Evolutionary conservation across 2,797 vertebrate genomes (phyloP).

Genomic region (Tapera naevia): DNA sequence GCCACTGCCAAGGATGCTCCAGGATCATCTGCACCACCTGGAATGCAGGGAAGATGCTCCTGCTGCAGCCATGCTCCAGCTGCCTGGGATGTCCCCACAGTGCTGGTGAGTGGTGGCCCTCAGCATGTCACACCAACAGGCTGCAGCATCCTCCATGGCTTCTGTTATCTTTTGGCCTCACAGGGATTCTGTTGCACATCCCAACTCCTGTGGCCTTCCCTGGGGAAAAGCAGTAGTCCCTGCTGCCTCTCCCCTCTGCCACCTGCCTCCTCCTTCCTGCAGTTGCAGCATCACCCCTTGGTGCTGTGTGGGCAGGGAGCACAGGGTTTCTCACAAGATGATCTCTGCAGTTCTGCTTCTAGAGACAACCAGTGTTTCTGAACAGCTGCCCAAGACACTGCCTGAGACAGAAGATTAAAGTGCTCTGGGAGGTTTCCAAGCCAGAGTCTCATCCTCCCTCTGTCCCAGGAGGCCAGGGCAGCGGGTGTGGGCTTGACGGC

Average conservation of each 20-base stretch:
- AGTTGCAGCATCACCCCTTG: rapidly evolving
- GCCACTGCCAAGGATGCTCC: neutral
- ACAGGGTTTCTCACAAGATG: rapidly evolving
- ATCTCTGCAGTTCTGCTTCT: neutral
- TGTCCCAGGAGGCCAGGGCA: neutral
- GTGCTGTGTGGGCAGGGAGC: neutral
- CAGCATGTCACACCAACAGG: neutral
- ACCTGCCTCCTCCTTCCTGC: neutral
- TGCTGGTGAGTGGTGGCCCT: neutral
- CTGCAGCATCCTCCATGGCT: neutral
- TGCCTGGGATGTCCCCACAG: neutral
- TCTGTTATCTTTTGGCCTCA: rapidly evolving
- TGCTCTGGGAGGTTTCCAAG: constrained; percentile 18
- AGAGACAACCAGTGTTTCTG: neutral
- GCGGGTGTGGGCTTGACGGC: neutral
- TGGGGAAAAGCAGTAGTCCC: neutral
- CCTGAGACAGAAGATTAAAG: neutral
- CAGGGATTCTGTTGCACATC: neutral
- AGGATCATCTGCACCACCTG: neutral
- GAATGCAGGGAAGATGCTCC: neutral
- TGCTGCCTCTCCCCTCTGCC: neutral
- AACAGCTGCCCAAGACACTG: neutral
- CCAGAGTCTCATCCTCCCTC: neutral
- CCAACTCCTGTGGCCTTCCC: neutral
- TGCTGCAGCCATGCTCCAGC: rapidly evolving